A percentile compares a stretch with the other conserved stretches of the same genome.
Conservation (phyloP, 64 coral and sea anemone genomes). For the Platygyra sinensis region DNA sequence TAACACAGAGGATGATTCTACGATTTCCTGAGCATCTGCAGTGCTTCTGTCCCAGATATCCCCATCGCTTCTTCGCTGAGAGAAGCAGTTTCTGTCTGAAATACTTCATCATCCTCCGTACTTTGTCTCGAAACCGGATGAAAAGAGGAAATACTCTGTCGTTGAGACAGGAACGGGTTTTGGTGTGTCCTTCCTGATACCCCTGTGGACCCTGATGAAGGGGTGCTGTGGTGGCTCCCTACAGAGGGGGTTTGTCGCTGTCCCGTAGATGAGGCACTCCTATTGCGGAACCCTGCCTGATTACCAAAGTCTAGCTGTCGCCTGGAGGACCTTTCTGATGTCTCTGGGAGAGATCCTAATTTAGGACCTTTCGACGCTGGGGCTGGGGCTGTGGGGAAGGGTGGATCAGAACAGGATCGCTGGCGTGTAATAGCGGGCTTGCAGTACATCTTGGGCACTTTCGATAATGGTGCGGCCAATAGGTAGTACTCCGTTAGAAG, state of each 20-base stretch:
- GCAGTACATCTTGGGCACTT: conserved; percentile 51
- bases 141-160: not conserved
- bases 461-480: conserved; percentile 75
- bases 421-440: not conserved
- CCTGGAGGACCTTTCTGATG: not conserved
- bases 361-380: conserved; percentile 25
- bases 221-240: not conserved
- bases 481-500: conserved; percentile 87
- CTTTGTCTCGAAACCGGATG: conserved; percentile 25
- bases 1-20: not conserved
- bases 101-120: conserved; percentile 27
- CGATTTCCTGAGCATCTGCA: not conserved
- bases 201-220: conserved; percentile 11
- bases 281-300: conserved; percentile 17
- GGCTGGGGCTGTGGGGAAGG: not conserved
- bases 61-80: not conserved
- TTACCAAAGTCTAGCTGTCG: conserved; percentile 28
- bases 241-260: not conserved
- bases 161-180: conserved; percentile 11
- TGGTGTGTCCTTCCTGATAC: not conserved
- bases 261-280: not conserved
- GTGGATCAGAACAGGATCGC: conserved; percentile 47
- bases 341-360: not conserved
- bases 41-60: not conserved
- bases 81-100: not conserved